Conservation (phyloP, 2,797 vertebrate genomes). For the Urophycis tenuis region DNA sequence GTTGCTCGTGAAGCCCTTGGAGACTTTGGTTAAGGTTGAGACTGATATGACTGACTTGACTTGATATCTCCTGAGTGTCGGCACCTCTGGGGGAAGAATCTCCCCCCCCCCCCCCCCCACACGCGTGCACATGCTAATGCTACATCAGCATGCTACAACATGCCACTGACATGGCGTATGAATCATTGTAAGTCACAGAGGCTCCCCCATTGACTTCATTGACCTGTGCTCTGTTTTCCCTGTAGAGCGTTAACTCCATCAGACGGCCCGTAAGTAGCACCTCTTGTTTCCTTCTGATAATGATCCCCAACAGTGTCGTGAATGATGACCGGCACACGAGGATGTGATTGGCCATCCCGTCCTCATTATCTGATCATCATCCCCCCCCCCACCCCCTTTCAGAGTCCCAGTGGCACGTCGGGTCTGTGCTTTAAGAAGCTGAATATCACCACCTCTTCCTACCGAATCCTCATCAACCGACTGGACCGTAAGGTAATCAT, state of each 20-base stretch:
- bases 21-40: too few relatives aligned
- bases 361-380: not conserved
- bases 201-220: too few relatives aligned
- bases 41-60: too few relatives aligned
- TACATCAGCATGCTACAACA: not conserved
- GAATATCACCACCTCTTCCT: slow-evolving; percentile 81
- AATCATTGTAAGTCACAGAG: not conserved
- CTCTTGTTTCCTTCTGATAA: not conserved
- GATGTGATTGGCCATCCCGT: not conserved
- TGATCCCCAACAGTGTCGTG: not conserved
- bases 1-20: too few relatives aligned
- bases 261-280: slow-evolving; percentile 82
- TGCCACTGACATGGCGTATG: not conserved
- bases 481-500: slow-evolving; percentile 84
- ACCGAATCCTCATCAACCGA: slow-evolving; percentile 83
- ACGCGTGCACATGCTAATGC: not conserved
- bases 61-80: too few relatives aligned
- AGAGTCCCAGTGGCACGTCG: slow-evolving; percentile 84
- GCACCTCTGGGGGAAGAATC: too few relatives aligned
- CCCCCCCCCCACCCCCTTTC: too few relatives aligned
- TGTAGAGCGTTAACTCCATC: slow-evolving; percentile 91
- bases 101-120: too few relatives aligned
- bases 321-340: not conserved
- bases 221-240: slow-evolving; percentile 43
- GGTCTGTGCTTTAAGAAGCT: slow-evolving; percentile 95